These are phyloP conservation scores for Cyprinodon diabolis DNA, from an alignment of 2,797 vertebrate species.

Conservation along the genomic window DNA sequence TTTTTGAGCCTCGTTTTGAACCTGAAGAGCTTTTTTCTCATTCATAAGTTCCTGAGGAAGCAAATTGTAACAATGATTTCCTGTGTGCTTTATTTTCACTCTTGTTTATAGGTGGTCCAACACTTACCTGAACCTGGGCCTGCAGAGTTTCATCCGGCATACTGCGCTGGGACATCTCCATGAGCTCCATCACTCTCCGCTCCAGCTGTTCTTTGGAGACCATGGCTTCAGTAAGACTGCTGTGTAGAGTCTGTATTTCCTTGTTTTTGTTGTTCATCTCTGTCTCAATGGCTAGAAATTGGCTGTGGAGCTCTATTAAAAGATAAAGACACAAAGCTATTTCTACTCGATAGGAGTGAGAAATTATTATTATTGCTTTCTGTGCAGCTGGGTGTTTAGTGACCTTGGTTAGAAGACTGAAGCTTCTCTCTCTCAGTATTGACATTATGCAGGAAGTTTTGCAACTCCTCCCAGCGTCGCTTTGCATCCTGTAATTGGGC, in stretches of 20 bases:
- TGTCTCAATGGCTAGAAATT: constrained; percentile 87
- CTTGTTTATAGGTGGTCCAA: neutral
- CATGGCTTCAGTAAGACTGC: constrained; percentile 91
- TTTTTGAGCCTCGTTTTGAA: constrained; percentile 89
- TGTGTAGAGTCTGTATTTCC: constrained; percentile 93
- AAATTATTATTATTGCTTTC: neutral
- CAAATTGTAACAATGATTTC: constrained; percentile 3
- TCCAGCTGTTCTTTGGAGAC: constrained; percentile 94
- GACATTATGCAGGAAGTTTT: constrained; percentile 90
- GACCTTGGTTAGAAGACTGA: constrained; percentile 91
- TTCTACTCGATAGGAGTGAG: neutral
- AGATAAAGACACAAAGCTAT: neutral
- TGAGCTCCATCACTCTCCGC: constrained; percentile 89
- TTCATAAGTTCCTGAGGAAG: constrained; percentile 89
- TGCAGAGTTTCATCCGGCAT: constrained; percentile 89
- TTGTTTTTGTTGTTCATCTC: constrained; percentile 85
- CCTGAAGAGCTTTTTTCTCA: constrained; percentile 91
- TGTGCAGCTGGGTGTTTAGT: neutral
- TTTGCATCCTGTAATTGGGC: constrained; percentile 93
- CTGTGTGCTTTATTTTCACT: neutral
- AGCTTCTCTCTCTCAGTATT: constrained; percentile 90
- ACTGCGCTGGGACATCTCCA: constrained; percentile 90
- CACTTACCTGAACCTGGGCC: constrained; percentile 84
- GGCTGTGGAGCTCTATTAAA: constrained; percentile 86
- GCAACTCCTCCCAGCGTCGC: constrained; percentile 93